Evolutionary conservation across 2,888 invertebrate species (phyloP), one percentile per base, ranked within the genome.

Genomic region (Eristalinus sepulchralis): DNA sequence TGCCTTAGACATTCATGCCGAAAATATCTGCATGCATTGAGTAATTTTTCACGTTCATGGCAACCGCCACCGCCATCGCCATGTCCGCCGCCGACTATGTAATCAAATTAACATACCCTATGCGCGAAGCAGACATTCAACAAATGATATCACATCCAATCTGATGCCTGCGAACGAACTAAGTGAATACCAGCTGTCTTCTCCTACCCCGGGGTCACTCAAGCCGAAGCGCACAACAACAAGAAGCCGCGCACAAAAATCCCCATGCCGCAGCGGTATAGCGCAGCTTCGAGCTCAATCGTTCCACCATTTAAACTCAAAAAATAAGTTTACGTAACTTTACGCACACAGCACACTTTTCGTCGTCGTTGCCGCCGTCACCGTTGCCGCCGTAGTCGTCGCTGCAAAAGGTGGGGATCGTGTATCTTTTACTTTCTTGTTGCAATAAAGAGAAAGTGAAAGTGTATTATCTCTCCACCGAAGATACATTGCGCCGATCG

Each of bases 391-490:
- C 17, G 82, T 78, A 73, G n/a, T n/a, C 60, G 82, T 73, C 67
- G 55, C 39, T 47, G 82, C 82, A 73, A 66, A 80, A 86, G 83
- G 86, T 83, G 86, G 86, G 86, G 86, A 86, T 83, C 83, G 75
- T 83, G 83, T 86, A 86, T 86, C 47, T 47, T 86, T 83, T 86
- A 86, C 86, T 86, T 86, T 86, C 86, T 86, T 86, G 78, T 71
- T 86, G 86, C 86, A 83, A 78, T 83, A 83, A 86, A 86, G 86
- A 86, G 86, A 86, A 86, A 86, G 86, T 86, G 86, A 86, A 86
- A 86, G 86, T 86, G 86, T 86, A 83, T 86, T 83, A 83, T 86
- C 83, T 86, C 86, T 83, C 83, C 57, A 71, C 71, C 82, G 78
- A 86, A 86, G 86, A 86, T 79, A 86, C 86, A 86, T 86, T 86